These are phyloP conservation scores for Octodon degus DNA, from an alignment of 2,113 vertebrate species.

Conservation along the genomic window DNA sequence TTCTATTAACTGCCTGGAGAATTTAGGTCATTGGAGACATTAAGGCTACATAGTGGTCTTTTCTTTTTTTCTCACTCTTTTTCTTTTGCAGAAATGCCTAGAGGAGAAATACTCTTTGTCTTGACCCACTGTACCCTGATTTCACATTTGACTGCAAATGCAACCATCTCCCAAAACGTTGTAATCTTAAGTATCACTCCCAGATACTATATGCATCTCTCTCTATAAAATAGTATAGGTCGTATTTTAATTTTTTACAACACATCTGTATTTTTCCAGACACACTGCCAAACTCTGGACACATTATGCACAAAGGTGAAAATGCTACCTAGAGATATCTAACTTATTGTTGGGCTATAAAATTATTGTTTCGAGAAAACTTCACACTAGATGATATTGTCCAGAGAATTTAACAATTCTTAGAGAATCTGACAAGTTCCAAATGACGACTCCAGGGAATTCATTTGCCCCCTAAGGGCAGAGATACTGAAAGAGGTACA, in stretches of 20 bases:
- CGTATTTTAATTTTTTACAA: slow-evolving; percentile 55
- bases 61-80: background rate
- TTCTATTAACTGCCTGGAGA: slow-evolving; percentile 77
- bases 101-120: slow-evolving; percentile 76
- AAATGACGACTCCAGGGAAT: slow-evolving; percentile 62
- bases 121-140: slow-evolving; percentile 75
- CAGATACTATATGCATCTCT: slow-evolving; percentile 69
- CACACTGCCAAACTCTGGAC: background rate
- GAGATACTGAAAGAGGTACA: slow-evolving; percentile 45
- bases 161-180: slow-evolving; percentile 58
- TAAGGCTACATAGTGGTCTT: slow-evolving; percentile 58
- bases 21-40: slow-evolving; percentile 74
- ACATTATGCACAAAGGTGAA: background rate
- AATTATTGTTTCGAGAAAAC: slow-evolving; percentile 59
- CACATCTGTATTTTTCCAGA: slow-evolving; percentile 66
- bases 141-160: slow-evolving; percentile 79
- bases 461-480: slow-evolving; percentile 45
- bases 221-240: slow-evolving; percentile 59
- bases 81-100: slow-evolving; percentile 73
- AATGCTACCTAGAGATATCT: background rate
- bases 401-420: slow-evolving; percentile 63
- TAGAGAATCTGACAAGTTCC: slow-evolving; percentile 42
- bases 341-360: background rate
- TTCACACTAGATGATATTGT: background rate
- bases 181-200: slow-evolving; percentile 59